Evolutionary conservation across 1,140 invertebrate species (phyloP), one percentile per base, ranked within the genome.

Genomic region (Alviniconcha marisindica): DNA sequence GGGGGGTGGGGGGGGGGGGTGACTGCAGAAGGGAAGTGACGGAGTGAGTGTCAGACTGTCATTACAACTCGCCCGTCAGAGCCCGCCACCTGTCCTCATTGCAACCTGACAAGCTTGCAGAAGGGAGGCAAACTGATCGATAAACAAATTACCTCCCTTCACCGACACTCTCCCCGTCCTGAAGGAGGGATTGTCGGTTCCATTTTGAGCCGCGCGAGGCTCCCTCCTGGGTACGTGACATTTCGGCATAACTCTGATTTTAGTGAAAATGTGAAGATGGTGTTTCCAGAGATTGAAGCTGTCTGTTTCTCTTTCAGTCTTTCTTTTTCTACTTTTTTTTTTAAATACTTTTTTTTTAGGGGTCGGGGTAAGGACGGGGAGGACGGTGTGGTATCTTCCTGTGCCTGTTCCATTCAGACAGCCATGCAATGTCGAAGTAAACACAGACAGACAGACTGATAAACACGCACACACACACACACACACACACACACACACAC

Each of bases 71-170:
- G 12, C 36, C 69, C 21, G 36, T 71, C 69, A 71, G 40, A 36
- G 7, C 36, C 12, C 66, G 4, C 5, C 36, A 71, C 66, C 66
- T 71, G 66, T 36, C 60, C 31, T 28, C 66, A n/a, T 24, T 33
- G 21, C 66, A 71, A 48, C 44, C 44, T 48, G 44, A 48, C 44
- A 48, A 48, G 44, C 44, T 18, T 48, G 21, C 33, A 33, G 15
- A 71, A 71, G 38, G 66, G 66, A 40, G 38, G 66, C 33, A 71
- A 71, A 40, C 36, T 15, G 66, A 24, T 71, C 66, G 66, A 71
- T 71, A 71, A 71, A 71, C 66, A 71, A 71, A 71, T 71, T 71
- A 71, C 66, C 66, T 71, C 66, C 66, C 66, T 71, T 71, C 66
- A 71, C 66, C 21, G 40, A 71, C 66, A 71, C 66, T 71, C 66